These are phyloP conservation scores for Drosophila diplacantha DNA, from an alignment of 2,888 invertebrate species.

Conservation along the genomic window DNA sequence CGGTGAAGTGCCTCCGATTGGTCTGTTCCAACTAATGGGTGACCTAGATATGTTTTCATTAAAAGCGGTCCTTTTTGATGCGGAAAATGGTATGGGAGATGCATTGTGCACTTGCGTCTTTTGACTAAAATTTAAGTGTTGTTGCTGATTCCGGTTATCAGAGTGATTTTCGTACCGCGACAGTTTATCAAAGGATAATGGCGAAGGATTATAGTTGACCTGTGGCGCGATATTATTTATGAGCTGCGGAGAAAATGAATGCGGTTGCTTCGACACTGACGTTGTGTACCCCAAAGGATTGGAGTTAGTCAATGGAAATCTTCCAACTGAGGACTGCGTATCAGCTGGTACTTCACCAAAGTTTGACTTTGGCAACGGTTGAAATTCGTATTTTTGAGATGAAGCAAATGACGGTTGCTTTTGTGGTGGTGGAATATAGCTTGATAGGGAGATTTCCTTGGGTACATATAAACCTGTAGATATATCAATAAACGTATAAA, in stretches of 20 bases:
- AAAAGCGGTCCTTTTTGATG: neutral
- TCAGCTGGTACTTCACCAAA: neutral
- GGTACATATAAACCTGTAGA: conserved; percentile 75
- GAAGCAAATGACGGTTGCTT: conserved; percentile 14
- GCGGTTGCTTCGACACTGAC: conserved; percentile 53
- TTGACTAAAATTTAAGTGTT: conserved; percentile 27
- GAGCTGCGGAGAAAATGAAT: conserved; percentile 51
- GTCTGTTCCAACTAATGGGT: conserved; percentile 11
- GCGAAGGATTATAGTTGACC: conserved; percentile 74
- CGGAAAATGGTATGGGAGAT: conserved; percentile 66
- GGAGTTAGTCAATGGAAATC: conserved; percentile 32
- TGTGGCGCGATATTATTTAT: conserved; percentile 43
- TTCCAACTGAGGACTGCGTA: neutral
- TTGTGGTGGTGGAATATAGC: conserved; percentile 74
- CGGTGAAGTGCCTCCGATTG: conserved; percentile 17
- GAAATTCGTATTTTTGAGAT: neutral
- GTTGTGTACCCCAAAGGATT: conserved; percentile 20
- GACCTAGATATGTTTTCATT: conserved; percentile 15
- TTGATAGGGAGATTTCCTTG: conserved; percentile 75
- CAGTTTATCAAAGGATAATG: conserved; percentile 74
- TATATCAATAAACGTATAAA: neutral
- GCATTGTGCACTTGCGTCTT: conserved; percentile 60
- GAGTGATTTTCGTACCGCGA: conserved; percentile 70
- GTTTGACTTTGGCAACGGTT: neutral
- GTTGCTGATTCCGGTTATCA: conserved; percentile 26